Evolutionary conservation across 1,140 invertebrate species (phyloP).

Genomic region (Pogonomyrmex californicus): DNA sequence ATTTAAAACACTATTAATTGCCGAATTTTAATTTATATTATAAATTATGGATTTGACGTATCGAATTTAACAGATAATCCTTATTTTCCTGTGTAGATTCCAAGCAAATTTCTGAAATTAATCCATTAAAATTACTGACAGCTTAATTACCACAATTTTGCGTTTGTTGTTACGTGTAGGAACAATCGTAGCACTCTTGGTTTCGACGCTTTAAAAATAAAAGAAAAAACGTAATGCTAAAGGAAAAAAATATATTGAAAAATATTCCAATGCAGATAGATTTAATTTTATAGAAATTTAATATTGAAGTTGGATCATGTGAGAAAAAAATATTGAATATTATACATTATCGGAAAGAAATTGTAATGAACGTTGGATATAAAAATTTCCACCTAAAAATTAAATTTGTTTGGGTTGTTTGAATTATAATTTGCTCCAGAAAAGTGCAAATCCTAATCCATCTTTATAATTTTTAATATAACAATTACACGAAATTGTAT

Average conservation of each 20-base stretch:
- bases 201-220: not conserved
- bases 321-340: constrained; percentile 6
- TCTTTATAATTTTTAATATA: not conserved
- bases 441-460: not conserved
- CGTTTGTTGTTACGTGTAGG: not conserved
- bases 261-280: not conserved
- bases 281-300: constrained; percentile 25
- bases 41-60: not conserved
- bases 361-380: not conserved
- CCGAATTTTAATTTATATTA: not conserved
- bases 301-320: constrained; percentile 3
- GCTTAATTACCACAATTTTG: constrained; percentile 24
- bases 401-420: not conserved
- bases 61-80: constrained; percentile 12
- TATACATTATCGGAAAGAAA: constrained; percentile 5
- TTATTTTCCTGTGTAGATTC: constrained; percentile 4
- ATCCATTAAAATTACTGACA: constrained; percentile 12
- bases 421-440: not conserved
- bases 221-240: not conserved
- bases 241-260: not conserved
- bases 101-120: constrained; percentile 11
- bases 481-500: not conserved
- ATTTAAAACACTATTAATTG: not conserved
- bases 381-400: not conserved
- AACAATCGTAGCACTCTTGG: constrained; percentile 1